Evolutionary conservation across 2,113 vertebrate species (phyloP).

Genomic region (Piprites chloris): DNA sequence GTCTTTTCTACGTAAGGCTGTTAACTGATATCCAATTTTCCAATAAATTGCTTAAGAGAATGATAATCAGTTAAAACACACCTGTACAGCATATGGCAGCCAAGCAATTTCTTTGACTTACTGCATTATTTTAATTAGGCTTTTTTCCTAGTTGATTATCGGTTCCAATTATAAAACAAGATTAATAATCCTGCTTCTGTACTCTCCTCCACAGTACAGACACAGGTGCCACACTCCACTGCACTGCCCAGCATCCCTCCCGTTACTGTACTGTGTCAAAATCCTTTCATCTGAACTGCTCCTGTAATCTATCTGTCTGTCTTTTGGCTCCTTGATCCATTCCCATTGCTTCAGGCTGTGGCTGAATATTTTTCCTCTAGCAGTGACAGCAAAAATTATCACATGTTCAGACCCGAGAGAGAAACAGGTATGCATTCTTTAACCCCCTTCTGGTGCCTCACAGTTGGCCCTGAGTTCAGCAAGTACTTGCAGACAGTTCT

Average conservation of each 20-base stretch:
- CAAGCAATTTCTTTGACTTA: constrained; percentile 25
- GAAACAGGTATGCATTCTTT: not conserved
- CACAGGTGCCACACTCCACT: not conserved
- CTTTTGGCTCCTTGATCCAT: not conserved
- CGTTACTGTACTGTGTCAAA: not conserved
- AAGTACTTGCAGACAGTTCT: not conserved
- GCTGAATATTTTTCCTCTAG: not conserved
- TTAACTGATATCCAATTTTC: constrained; percentile 60
- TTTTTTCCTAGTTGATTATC: not conserved
- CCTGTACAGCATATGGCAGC: constrained; percentile 57
- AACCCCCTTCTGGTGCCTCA: not conserved
- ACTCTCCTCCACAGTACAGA: not conserved
- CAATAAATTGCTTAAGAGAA: constrained; percentile 48
- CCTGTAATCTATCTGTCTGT: not conserved
- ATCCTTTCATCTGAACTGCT: not conserved
- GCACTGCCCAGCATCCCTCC: not conserved
- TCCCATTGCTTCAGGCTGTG: not conserved
- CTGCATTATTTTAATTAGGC: constrained; percentile 50
- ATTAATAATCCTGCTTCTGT: constrained; percentile 3
- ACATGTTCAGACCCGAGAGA: not conserved
- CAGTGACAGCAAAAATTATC: not conserved
- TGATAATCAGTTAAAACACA: constrained; percentile 42
- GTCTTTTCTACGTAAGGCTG: constrained; percentile 16
- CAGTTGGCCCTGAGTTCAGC: not conserved
- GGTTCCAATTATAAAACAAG: not conserved